A percentile compares a stretch with the other conserved stretches of the same genome.
Conservation (phyloP, 2,797 vertebrate species). For the Lepus townsendii region DNA sequence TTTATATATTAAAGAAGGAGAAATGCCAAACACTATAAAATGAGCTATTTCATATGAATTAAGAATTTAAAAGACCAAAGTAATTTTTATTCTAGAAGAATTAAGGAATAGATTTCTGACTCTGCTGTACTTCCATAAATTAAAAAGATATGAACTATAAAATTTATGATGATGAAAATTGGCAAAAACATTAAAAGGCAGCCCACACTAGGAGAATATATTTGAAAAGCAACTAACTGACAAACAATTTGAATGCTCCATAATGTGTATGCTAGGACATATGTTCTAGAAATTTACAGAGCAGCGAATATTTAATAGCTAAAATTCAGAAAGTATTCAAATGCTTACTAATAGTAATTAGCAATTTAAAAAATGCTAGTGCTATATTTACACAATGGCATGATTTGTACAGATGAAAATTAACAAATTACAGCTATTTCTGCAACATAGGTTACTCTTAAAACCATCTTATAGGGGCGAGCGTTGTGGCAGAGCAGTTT, state of each 20-base stretch:
- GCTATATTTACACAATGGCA: neutral
- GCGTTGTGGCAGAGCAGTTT: too few species aligned
- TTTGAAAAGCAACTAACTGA: neutral
- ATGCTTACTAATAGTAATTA: neutral
- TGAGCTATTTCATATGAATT: neutral
- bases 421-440: neutral
- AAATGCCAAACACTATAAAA: neutral
- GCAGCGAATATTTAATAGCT: neutral
- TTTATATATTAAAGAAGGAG: neutral
- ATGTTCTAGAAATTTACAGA: neutral
- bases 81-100: conserved; percentile 34
- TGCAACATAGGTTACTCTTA: neutral
- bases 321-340: neutral
- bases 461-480: neutral
- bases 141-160: neutral
- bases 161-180: neutral
- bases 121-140: neutral
- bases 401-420: neutral
- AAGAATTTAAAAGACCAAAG: neutral
- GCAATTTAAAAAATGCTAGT: neutral
- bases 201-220: neutral
- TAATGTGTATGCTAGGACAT: neutral
- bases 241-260: neutral
- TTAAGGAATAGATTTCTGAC: neutral
- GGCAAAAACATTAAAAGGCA: neutral